phyloP scores from a whole-genome alignment of 1,140 invertebrate genomes.

The Halyomorpha halys region DNA sequence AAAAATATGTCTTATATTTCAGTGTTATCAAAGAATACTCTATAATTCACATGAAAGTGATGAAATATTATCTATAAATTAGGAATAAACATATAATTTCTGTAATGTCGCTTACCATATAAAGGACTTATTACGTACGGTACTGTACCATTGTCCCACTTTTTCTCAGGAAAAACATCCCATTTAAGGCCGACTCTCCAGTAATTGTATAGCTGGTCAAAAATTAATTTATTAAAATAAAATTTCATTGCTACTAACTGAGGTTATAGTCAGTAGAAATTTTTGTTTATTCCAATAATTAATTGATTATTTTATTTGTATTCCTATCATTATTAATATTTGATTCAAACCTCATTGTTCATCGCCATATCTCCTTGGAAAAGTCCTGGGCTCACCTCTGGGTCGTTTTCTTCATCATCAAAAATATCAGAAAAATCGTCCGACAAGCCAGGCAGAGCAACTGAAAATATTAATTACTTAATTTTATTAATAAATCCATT shows the following conservation, averaged over 20 bases:
- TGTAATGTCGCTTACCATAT: conserved; percentile 39
- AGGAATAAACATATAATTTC: no score
- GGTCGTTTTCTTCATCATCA: conserved; percentile 40
- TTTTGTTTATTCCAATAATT: neutral
- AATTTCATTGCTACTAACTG: neutral
- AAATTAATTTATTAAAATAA: neutral
- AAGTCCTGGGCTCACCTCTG: conserved; percentile 52
- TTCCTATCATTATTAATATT: neutral
- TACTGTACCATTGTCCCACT: conserved; percentile 47
- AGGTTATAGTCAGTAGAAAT: no score
- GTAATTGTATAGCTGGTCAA: conserved; percentile 37
- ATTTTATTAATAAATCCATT: no score
- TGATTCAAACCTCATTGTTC: conserved; percentile 37
- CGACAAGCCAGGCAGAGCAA: neutral
- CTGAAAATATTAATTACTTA: neutral
- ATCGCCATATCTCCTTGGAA: conserved; percentile 60
- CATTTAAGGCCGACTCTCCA: conserved; percentile 50
- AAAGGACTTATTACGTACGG: conserved; percentile 49
- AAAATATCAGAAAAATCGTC: neutral
- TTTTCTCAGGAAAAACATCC: conserved; percentile 53
- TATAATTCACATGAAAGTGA: no score
- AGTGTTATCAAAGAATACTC: no score
- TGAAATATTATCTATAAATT: no score
- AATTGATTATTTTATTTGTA: neutral
- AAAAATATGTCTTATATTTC: no score